Percentiles rank a stretch among this genome's conserved stretches.
Evolutionary conservation across 2,888 invertebrate genomes (phyloP).

Genomic region (Gastrophysa polygoni): DNA sequence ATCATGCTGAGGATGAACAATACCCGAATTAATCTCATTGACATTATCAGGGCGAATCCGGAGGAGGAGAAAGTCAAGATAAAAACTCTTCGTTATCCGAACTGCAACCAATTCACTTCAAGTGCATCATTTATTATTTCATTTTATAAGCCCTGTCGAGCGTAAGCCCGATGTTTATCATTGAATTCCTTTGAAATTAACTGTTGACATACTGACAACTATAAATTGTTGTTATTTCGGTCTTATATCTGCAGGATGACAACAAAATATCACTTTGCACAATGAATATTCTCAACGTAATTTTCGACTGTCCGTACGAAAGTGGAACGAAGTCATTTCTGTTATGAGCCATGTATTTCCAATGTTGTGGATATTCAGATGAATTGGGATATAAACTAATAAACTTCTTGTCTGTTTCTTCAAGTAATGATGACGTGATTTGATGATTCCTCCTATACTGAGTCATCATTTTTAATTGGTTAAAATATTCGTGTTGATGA

Average conservation of each 20-base stretch:
- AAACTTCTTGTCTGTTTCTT: no score
- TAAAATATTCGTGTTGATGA: no score
- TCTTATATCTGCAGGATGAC: constrained; percentile 21
- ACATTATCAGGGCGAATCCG: not conserved
- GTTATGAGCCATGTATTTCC: no score
- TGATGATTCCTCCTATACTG: no score
- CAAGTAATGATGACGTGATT: no score
- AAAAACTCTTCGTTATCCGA: constrained; percentile 3
- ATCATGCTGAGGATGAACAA: not conserved
- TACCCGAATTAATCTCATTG: not conserved
- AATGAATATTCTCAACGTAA: not conserved
- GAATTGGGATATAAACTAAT: no score
- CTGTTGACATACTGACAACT: constrained; percentile 36
- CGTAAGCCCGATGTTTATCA: constrained; percentile 7
- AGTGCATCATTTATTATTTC: constrained; percentile 14
- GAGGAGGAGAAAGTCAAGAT: constrained; percentile 5
- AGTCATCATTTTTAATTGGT: no score
- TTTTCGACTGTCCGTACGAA: not conserved
- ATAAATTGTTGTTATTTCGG: constrained; percentile 36
- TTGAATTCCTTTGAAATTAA: constrained; percentile 35
- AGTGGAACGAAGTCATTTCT: not conserved
- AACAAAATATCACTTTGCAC: constrained; percentile 16
- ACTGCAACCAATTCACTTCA: not conserved
- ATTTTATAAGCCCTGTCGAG: constrained; percentile 11
- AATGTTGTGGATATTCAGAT: no score